These are phyloP conservation scores for Agrotis segetum DNA, from an alignment of 2,888 invertebrate species.

Conservation along the genomic window DNA sequence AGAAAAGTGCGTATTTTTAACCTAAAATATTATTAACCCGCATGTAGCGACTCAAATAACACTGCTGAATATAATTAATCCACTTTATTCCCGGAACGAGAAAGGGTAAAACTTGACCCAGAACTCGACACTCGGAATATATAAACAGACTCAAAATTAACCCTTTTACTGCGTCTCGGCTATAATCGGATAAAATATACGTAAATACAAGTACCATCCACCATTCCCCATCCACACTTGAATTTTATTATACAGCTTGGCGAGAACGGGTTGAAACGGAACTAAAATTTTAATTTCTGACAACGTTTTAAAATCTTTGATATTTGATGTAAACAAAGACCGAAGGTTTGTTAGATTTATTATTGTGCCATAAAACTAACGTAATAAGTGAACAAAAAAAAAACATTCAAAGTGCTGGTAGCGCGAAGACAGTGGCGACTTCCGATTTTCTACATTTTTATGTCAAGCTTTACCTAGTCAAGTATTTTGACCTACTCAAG, in stretches of 20 bases:
- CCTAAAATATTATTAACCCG: not conserved
- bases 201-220: constrained; percentile 21
- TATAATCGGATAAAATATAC: constrained; percentile 32
- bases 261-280: too few relatives aligned
- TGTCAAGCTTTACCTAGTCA: too few relatives aligned
- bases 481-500: constrained; percentile 44
- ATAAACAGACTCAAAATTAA: constrained; percentile 49
- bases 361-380: too few relatives aligned
- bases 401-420: too few relatives aligned
- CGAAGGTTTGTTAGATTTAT: too few relatives aligned
- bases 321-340: too few relatives aligned
- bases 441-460: too few relatives aligned
- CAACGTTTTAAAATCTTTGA: too few relatives aligned
- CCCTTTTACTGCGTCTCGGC: constrained; percentile 42
- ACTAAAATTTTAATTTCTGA: too few relatives aligned
- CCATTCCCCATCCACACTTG: constrained; percentile 30
- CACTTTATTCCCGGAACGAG: constrained; percentile 15
- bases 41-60: constrained; percentile 7
- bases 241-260: constrained; percentile 35
- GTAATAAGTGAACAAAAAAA: too few relatives aligned
- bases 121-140: constrained; percentile 25
- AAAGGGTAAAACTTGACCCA: constrained; percentile 45
- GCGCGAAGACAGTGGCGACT: too few relatives aligned
- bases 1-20: constrained; percentile 10
- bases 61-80: constrained; percentile 18